Conservation (phyloP, 64 coral and sea anemone genomes). For the Trachythela sp. region DNA sequence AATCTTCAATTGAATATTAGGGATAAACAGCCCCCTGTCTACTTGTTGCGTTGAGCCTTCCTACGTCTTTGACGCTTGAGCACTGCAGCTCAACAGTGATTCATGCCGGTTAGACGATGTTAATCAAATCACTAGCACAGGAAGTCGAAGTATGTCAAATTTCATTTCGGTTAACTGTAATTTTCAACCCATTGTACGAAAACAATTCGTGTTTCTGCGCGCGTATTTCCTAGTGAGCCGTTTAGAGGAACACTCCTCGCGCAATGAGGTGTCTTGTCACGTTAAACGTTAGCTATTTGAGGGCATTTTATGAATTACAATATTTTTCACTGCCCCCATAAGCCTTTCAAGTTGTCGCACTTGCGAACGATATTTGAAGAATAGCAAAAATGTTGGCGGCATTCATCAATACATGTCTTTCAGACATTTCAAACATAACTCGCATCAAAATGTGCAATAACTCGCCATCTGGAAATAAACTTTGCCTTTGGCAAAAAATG, state of each 20-base stretch:
- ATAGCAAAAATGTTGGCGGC: constrained; percentile 30
- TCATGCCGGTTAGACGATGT: background rate
- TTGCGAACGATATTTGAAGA: background rate
- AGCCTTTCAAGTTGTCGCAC: constrained; percentile 10
- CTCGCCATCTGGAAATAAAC: constrained; percentile 17
- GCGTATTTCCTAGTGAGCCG: background rate
- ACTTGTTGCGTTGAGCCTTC: background rate
- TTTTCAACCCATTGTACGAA: background rate
- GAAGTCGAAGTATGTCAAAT: background rate
- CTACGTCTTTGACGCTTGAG: background rate
- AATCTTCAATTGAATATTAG: background rate
- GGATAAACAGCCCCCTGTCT: background rate
- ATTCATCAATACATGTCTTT: background rate
- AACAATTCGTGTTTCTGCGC: background rate
- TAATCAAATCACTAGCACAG: background rate
- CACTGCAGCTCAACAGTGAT: constrained; percentile 3
- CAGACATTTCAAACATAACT: constrained; percentile 23
- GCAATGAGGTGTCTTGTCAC: background rate
- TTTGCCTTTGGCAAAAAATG: background rate
- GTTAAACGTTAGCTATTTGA: background rate
- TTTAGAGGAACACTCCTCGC: background rate
- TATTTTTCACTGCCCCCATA: background rate
- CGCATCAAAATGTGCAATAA: background rate
- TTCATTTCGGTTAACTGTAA: background rate
- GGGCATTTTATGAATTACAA: background rate